A percentile compares a stretch with the other conserved stretches of the same genome.
Evolutionary conservation across 1,140 invertebrate species (phyloP).

Genomic region (Ceratosolen solmsi): DNA sequence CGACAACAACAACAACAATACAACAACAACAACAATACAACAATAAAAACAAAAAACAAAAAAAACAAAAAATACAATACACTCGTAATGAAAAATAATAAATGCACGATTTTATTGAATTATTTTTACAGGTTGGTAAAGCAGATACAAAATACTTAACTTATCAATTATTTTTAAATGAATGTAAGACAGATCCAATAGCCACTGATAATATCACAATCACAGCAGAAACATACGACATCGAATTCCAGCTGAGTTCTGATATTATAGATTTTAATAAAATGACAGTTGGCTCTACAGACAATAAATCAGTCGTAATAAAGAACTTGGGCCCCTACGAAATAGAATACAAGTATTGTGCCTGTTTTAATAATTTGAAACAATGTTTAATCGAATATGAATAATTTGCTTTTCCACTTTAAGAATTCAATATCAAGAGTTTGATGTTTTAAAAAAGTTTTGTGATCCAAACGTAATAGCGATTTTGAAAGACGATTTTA

Average conservation of each 20-base stretch:
- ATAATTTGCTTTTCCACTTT: no score
- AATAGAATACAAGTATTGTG: slow-evolving; percentile 61
- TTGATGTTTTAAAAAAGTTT: slow-evolving; percentile 50
- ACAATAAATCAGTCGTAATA: slow-evolving; percentile 53
- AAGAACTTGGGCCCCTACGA: slow-evolving; percentile 62
- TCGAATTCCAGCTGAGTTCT: slow-evolving; percentile 57
- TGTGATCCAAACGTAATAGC: not conserved
- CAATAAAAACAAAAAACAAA: no score
- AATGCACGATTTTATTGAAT: no score
- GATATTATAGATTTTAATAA: slow-evolving; percentile 62
- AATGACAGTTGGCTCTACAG: slow-evolving; percentile 52
- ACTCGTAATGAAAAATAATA: no score
- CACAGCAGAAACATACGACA: slow-evolving; percentile 63
- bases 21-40: no score
- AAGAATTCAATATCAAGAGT: slow-evolving; percentile 53
- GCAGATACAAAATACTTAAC: slow-evolving; percentile 42
- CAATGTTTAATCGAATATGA: slow-evolving; percentile 16
- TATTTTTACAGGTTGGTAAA: slow-evolving; percentile 51
- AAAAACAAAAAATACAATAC: no score
- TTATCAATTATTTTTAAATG: slow-evolving; percentile 57
- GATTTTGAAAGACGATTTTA: slow-evolving; percentile 53
- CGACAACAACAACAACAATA: not conserved
- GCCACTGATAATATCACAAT: slow-evolving; percentile 55
- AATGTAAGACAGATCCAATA: slow-evolving; percentile 56
- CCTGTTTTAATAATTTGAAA: not conserved